Conservation (phyloP, 1,140 invertebrate species). For the Rhyzopertha dominica region DNA sequence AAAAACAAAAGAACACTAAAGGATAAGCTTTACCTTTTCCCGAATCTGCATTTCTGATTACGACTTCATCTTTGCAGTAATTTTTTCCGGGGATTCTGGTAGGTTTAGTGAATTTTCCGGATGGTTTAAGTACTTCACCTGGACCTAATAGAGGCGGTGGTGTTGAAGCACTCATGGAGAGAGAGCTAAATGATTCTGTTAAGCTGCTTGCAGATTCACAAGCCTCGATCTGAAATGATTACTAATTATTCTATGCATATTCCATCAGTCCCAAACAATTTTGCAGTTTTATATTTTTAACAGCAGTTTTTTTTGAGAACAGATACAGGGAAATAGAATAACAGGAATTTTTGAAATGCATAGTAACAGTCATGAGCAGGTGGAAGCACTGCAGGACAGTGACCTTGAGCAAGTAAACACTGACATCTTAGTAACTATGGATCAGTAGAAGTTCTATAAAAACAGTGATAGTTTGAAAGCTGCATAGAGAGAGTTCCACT, state of each 20-base stretch:
- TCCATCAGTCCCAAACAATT: too few relatives aligned
- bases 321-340: background rate
- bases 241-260: too few relatives aligned
- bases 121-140: slow-evolving; percentile 80
- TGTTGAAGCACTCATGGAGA: slow-evolving; percentile 44
- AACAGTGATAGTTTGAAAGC: slow-evolving; percentile 2
- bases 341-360: background rate
- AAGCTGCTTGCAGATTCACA: slow-evolving; percentile 36
- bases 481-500: slow-evolving; percentile 1
- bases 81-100: slow-evolving; percentile 86
- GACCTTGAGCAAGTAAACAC: too few relatives aligned
- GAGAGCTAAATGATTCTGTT: slow-evolving; percentile 36
- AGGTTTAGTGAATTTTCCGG: slow-evolving; percentile 82
- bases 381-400: too few relatives aligned
- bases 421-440: too few relatives aligned
- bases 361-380: background rate
- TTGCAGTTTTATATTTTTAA: too few relatives aligned
- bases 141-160: slow-evolving; percentile 59
- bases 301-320: too few relatives aligned
- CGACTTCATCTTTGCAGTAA: slow-evolving; percentile 89
- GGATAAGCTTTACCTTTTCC: slow-evolving; percentile 74
- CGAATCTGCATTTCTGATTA: slow-evolving; percentile 88
- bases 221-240: slow-evolving; percentile 37
- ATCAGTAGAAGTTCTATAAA: too few relatives aligned
- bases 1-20: slow-evolving; percentile 5